phyloP scores from a whole-genome alignment of 1,140 invertebrate species.

The Myzus persicae region DNA sequence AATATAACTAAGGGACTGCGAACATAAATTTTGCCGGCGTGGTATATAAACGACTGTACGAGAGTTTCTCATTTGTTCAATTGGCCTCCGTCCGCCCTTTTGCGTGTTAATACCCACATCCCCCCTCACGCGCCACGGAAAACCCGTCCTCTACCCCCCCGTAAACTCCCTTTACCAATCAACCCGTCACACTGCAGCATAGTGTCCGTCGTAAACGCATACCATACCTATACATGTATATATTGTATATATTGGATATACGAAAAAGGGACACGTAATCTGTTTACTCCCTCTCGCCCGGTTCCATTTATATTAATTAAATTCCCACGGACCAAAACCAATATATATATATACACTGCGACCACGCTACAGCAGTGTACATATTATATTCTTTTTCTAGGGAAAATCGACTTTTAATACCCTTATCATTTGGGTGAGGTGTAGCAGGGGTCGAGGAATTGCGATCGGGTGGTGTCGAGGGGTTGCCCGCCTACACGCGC shows the following conservation, averaged over 20 bases:
- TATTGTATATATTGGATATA: conserved; percentile 30
- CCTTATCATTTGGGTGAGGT: conserved; percentile 4
- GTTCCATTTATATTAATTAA: conserved; percentile 57
- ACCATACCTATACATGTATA: not conserved
- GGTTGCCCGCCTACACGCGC: not conserved
- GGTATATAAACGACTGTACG: conserved; percentile 26
- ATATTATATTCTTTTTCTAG: conserved; percentile 28
- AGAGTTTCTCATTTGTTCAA: conserved; percentile 58
- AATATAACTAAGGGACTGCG: not conserved
- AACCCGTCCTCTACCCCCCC: not conserved
- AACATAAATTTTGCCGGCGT: conserved; percentile 36
- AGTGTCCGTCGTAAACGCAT: not conserved
- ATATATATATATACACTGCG: conserved; percentile 17
- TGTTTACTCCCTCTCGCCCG: conserved; percentile 34
- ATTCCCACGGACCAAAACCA: conserved; percentile 52
- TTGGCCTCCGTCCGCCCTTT: conserved; percentile 34
- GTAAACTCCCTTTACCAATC: conserved; percentile 11
- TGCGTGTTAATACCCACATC: conserved; percentile 42
- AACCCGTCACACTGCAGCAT: conserved; percentile 22
- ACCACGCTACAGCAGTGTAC: not conserved
- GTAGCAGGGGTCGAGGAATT: not conserved
- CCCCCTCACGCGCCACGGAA: not conserved
- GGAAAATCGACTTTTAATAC: conserved; percentile 54
- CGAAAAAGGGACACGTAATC: conserved; percentile 57
- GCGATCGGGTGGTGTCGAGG: not conserved